phyloP scores from a whole-genome alignment of 1,140 invertebrate species.

The Leptopilina clavipes region DNA sequence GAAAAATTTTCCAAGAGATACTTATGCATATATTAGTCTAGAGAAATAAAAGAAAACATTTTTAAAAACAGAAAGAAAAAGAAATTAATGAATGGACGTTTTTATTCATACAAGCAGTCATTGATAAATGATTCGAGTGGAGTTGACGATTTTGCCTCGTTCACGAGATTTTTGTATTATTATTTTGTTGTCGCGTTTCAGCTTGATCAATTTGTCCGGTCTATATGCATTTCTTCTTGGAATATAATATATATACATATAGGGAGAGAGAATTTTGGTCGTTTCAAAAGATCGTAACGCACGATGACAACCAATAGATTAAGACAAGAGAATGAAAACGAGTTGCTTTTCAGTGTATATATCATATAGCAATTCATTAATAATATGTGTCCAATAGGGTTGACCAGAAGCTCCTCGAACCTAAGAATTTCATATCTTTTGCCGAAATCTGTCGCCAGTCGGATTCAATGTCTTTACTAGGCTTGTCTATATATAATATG shows the following conservation, averaged over 20 bases:
- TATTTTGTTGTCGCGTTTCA: not conserved
- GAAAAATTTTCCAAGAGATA: no score
- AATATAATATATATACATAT: no score
- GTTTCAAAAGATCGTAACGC: slow-evolving; percentile 42
- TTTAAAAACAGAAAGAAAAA: no score
- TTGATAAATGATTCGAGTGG: slow-evolving; percentile 18
- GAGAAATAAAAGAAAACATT: no score
- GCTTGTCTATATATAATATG: slow-evolving; percentile 42
- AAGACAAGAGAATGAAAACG: slow-evolving; percentile 43
- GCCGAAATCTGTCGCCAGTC: slow-evolving; percentile 48
- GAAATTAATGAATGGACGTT: slow-evolving; percentile 20
- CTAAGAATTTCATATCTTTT: slow-evolving; percentile 48
- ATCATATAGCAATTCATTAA: slow-evolving; percentile 56
- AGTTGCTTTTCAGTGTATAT: slow-evolving; percentile 35
- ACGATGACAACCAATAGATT: slow-evolving; percentile 51
- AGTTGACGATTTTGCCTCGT: slow-evolving; percentile 13
- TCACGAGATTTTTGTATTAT: not conserved
- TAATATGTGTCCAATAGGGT: slow-evolving; percentile 45
- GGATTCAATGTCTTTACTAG: slow-evolving; percentile 45
- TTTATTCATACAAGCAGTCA: slow-evolving; percentile 12
- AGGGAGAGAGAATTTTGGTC: slow-evolving; percentile 26
- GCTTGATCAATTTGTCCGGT: slow-evolving; percentile 18
- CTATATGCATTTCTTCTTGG: slow-evolving; percentile 44
- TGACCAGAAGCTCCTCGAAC: slow-evolving; percentile 48
- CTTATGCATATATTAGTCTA: no score